Conservation (phyloP, 2,888 invertebrate genomes). For the Leucoma salicis region DNA sequence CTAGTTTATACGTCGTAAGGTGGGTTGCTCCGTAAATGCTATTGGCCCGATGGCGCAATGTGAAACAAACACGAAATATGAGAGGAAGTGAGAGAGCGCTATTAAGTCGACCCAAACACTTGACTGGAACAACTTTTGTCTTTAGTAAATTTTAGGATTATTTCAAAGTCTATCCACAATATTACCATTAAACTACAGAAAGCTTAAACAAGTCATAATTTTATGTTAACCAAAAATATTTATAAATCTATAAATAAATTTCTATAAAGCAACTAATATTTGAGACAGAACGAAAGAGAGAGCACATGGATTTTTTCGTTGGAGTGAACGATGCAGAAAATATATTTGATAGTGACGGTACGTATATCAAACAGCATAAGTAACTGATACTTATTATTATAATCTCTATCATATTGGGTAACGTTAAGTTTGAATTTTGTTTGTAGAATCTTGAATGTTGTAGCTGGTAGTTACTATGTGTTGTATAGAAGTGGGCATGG, state of each 20-base stretch:
- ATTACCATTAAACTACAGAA: neutral
- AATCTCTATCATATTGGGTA: slow-evolving; percentile 24
- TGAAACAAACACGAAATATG: slow-evolving; percentile 78
- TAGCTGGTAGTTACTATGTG: slow-evolving; percentile 23
- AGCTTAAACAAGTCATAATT: neutral
- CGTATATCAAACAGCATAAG: slow-evolving; percentile 32
- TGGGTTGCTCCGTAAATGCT: slow-evolving; percentile 79
- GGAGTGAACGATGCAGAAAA: slow-evolving; percentile 54
- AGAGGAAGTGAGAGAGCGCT: slow-evolving; percentile 68
- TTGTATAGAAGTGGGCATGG: slow-evolving; percentile 76
- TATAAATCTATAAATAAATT: slow-evolving; percentile 27
- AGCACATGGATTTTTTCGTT: slow-evolving; percentile 34
- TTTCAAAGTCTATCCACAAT: slow-evolving; percentile 8
- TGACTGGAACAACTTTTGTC: slow-evolving; percentile 24
- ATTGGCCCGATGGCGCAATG: slow-evolving; percentile 77
- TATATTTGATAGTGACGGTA: slow-evolving; percentile 49
- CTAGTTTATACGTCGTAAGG: slow-evolving; percentile 75
- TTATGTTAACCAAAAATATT: slow-evolving; percentile 12
- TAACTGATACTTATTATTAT: slow-evolving; percentile 5
- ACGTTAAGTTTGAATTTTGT: slow-evolving; percentile 25
- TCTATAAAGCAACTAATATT: slow-evolving; percentile 37
- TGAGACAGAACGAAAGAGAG: slow-evolving; percentile 50
- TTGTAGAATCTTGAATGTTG: slow-evolving; percentile 28
- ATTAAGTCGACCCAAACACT: slow-evolving; percentile 36
- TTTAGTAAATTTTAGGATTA: slow-evolving; percentile 5